These are phyloP conservation scores for Pluvialis apricaria DNA, from an alignment of 2,113 vertebrate genomes.

Conservation along the genomic window DNA sequence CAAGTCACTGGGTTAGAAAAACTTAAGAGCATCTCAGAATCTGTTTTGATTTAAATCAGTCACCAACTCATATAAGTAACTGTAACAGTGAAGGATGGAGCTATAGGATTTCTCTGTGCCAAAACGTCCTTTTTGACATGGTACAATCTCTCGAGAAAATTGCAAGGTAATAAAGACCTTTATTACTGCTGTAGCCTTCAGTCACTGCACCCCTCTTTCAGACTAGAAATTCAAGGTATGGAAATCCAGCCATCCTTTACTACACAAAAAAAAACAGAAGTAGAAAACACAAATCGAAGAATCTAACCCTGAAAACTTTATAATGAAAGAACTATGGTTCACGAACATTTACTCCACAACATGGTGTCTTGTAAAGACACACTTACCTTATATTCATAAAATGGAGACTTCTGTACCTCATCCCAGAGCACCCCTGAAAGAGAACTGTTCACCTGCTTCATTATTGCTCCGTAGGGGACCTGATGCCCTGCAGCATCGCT, in stretches of 20 bases:
- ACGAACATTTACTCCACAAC: not conserved
- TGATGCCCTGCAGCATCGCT: conserved; percentile 89
- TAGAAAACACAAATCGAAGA: not conserved
- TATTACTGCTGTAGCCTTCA: not conserved
- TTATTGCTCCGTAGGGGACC: conserved; percentile 82
- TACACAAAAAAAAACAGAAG: not conserved
- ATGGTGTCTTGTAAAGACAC: not conserved
- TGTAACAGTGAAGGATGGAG: accelerated
- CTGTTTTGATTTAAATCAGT: not conserved
- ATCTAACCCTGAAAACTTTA: not conserved
- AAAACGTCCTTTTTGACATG: not conserved
- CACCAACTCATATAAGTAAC: not conserved
- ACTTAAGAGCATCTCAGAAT: not conserved
- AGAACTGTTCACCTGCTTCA: conserved; percentile 84
- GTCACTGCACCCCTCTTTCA: not conserved
- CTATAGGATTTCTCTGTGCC: not conserved
- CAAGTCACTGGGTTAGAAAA: not conserved
- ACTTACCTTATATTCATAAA: conserved; percentile 88
- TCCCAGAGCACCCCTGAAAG: conserved; percentile 87
- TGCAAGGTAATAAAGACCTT: not conserved
- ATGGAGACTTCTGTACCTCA: conserved; percentile 81
- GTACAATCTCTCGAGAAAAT: not conserved
- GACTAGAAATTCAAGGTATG: not conserved
- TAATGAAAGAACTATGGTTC: not conserved
- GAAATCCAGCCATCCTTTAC: not conserved